Evolutionary conservation across 2,797 vertebrate species (phyloP).

Genomic region (Lepidocolaptes lacrymiger): DNA sequence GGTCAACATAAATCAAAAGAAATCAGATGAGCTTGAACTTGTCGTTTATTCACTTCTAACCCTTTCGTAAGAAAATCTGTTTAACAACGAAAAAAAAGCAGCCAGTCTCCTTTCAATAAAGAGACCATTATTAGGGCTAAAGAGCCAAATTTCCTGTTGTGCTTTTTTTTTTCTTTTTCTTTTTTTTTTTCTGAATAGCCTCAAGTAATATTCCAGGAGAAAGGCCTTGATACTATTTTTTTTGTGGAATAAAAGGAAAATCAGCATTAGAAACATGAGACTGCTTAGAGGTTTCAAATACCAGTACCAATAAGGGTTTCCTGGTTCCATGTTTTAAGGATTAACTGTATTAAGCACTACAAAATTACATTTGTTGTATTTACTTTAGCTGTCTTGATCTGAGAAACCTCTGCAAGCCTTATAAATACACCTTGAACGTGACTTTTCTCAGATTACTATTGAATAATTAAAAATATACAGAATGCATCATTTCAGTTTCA

Average conservation of each 20-base stretch:
- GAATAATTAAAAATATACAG: background rate
- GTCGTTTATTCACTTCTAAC: constrained; percentile 68
- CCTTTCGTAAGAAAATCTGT: constrained; percentile 69
- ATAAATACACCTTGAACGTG: background rate
- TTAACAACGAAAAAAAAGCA: constrained; percentile 18
- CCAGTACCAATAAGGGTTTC: constrained; percentile 12
- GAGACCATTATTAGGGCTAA: constrained; percentile 34
- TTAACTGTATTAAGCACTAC: constrained; percentile 40
- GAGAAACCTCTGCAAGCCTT: constrained; percentile 25
- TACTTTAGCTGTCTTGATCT: constrained; percentile 31
- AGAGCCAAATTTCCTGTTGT: constrained; percentile 62
- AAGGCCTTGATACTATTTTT: constrained; percentile 54
- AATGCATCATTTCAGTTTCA: background rate
- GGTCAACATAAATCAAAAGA: constrained; percentile 78
- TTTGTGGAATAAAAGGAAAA: constrained; percentile 60
- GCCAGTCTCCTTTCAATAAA: constrained; percentile 3
- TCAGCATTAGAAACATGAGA: constrained; percentile 16
- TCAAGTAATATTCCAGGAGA: constrained; percentile 51
- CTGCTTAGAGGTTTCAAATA: constrained; percentile 31
- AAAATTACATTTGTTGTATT: constrained; percentile 61
- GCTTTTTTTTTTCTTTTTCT: background rate
- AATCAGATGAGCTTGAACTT: constrained; percentile 76
- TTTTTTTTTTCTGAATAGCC: constrained; percentile 42
- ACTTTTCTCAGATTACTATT: background rate
- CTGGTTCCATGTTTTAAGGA: constrained; percentile 30